Base-by-base conservation (phyloP, 2,888 invertebrate species). In the Frankliniella fusca region DNA sequence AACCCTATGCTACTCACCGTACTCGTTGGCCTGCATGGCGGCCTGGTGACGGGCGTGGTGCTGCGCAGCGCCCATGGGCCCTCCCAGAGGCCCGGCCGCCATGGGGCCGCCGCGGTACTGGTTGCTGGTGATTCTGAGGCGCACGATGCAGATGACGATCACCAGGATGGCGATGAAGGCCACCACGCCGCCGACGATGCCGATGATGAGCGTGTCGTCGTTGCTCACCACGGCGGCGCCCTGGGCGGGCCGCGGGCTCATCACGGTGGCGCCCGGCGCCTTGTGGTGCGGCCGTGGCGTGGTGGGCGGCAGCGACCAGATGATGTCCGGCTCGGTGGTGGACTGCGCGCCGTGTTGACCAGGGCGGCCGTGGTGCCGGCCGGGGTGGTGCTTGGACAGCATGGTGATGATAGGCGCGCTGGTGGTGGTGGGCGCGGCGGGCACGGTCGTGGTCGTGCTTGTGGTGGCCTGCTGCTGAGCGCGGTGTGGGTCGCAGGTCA, bases 121-220 rank as follows among this genome's bases (percentile, higher is more conserved):
- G 28, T 85, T 85, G 65, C 86, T 91, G 70, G 92, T 91, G 92
- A 94, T 92, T 84, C 93, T 90, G 86, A 95, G 88, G 23, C 96
- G 91, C 54, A 96, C 94, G 76, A 97, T 94, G 86, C 97, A 97
- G 85, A 96, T 96, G n/a, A 93, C 93, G 49, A 97, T 93, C 61
- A 97, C 94, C 82, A 97, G 90, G 84, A 97, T 94, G 18, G 94
- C 94, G 84, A 97, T 96, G 87, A 97, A 95, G 1, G 95, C 95
- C 0, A 97, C 96, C 0, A 97, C 96, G 1, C 97, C 96, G 0
- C 96, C 96, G 0, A 97, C 96, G 85, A 97, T 97, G n/a, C 96
- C 96, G 83, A 97, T 97, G 81, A 97, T 97, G n/a, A 97, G 90
- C 8, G 96, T 96, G 85, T 97, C 97, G 86, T 97, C 97, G 86